These are phyloP conservation scores for Anabacerthia variegaticeps DNA, from an alignment of 2,797 vertebrate genomes.

Conservation along the genomic window DNA sequence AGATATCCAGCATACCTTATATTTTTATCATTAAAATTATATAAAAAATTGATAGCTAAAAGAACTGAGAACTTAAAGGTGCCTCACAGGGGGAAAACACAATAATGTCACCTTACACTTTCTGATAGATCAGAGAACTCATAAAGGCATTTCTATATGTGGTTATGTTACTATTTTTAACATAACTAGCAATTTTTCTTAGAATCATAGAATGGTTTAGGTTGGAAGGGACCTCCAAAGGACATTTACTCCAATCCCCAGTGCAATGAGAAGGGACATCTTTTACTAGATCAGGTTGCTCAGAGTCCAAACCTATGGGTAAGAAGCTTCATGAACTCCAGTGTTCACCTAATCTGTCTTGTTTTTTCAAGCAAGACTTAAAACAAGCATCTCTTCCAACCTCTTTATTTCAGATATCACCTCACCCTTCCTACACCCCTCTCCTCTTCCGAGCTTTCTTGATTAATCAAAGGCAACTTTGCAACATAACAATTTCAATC, in stretches of 20 bases:
- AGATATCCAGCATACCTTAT: not conserved
- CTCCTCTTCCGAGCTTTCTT: not conserved
- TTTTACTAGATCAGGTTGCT: not conserved
- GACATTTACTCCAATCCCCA: fast-evolving
- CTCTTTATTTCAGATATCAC: not conserved
- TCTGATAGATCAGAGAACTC: not conserved
- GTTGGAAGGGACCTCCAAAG: not conserved
- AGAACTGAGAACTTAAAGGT: not conserved
- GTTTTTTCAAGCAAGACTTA: not conserved
- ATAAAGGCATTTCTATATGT: not conserved
- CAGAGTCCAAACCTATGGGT: fast-evolving
- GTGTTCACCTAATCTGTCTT: not conserved
- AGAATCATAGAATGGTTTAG: not conserved
- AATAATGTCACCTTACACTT: fast-evolving
- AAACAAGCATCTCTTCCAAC: not conserved
- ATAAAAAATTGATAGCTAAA: not conserved
- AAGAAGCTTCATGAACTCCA: not conserved
- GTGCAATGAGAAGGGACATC: not conserved
- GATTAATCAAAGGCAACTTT: not conserved
- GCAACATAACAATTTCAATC: not conserved
- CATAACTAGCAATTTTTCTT: not conserved
- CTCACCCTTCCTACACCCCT: not conserved
- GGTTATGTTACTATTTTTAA: not conserved
- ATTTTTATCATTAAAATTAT: not conserved
- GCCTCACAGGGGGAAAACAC: not conserved